phyloP scores from a whole-genome alignment of 2,797 vertebrate genomes.

The Taenioides sp. region DNA sequence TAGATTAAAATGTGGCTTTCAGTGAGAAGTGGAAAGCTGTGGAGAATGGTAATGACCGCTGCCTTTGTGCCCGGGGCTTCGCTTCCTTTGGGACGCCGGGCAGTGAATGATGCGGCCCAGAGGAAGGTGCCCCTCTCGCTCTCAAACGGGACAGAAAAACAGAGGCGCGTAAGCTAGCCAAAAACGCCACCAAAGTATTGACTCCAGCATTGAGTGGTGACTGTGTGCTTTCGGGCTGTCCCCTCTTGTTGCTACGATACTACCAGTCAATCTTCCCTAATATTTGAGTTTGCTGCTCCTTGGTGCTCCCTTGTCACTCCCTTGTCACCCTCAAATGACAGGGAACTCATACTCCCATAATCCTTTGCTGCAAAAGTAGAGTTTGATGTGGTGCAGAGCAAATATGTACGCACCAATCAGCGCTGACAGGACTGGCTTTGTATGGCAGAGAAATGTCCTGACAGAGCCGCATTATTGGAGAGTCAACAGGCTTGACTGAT shows the following conservation, averaged over 20 bases:
- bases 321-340: conserved; percentile 44
- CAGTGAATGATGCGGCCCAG: conserved; percentile 76
- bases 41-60: conserved; percentile 78
- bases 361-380: conserved; percentile 51
- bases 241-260: conserved; percentile 73
- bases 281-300: conserved; percentile 55
- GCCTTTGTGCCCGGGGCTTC: conserved; percentile 65
- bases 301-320: conserved; percentile 45
- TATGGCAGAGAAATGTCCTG: conserved; percentile 52
- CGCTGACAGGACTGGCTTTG: conserved; percentile 66
- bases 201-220: conserved; percentile 63
- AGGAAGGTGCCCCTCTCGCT: conserved; percentile 73
- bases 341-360: conserved; percentile 76
- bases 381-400: conserved; percentile 65
- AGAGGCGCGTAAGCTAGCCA: conserved; percentile 53
- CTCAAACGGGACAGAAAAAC: conserved; percentile 61
- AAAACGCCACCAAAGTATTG: conserved; percentile 70
- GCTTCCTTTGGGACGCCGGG: conserved; percentile 70
- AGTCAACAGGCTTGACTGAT: conserved; percentile 79
- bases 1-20: conserved; percentile 78
- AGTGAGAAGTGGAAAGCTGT: conserved; percentile 67
- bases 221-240: conserved; percentile 62
- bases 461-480: conserved; percentile 69
- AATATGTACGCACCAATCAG: conserved; percentile 77
- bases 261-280: conserved; percentile 67